phyloP scores from a whole-genome alignment of 2,888 invertebrate species.

The Lottia scabra region DNA sequence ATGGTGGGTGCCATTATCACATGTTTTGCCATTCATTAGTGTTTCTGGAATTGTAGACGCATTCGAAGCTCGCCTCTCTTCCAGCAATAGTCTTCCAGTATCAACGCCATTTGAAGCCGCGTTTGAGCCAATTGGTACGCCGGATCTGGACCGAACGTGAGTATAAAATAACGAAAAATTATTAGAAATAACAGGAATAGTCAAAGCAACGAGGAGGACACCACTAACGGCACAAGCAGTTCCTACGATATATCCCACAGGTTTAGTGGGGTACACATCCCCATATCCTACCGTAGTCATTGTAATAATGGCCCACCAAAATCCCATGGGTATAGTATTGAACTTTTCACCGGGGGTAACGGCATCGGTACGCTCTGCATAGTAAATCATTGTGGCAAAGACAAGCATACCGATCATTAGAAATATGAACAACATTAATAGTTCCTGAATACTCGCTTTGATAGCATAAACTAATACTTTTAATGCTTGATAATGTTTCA shows the following conservation, averaged over 20 bases:
- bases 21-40: slow-evolving; percentile 46
- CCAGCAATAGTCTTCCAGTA: slow-evolving; percentile 30
- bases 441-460: slow-evolving; percentile 68
- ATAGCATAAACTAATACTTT: slow-evolving; percentile 70
- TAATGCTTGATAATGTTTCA: slow-evolving; percentile 71
- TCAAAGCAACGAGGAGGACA: slow-evolving; percentile 64
- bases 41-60: slow-evolving; percentile 41
- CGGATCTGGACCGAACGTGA: slow-evolving; percentile 60
- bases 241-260: slow-evolving; percentile 63
- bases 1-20: slow-evolving; percentile 22
- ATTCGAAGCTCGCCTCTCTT: slow-evolving; percentile 40
- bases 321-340: slow-evolving; percentile 67
- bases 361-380: slow-evolving; percentile 65
- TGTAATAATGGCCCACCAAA: slow-evolving; percentile 71
- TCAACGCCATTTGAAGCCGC: slow-evolving; percentile 15
- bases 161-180: slow-evolving; percentile 68
- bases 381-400: slow-evolving; percentile 68
- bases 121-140: slow-evolving; percentile 18
- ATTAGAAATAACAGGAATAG: slow-evolving; percentile 67
- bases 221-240: slow-evolving; percentile 64
- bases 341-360: slow-evolving; percentile 51
- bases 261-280: slow-evolving; percentile 60
- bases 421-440: slow-evolving; percentile 67
- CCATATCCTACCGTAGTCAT: slow-evolving; percentile 69
- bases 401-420: slow-evolving; percentile 67